Base-by-base conservation (phyloP, 2,888 invertebrate species). In the Fabriciana adippe region DNA sequence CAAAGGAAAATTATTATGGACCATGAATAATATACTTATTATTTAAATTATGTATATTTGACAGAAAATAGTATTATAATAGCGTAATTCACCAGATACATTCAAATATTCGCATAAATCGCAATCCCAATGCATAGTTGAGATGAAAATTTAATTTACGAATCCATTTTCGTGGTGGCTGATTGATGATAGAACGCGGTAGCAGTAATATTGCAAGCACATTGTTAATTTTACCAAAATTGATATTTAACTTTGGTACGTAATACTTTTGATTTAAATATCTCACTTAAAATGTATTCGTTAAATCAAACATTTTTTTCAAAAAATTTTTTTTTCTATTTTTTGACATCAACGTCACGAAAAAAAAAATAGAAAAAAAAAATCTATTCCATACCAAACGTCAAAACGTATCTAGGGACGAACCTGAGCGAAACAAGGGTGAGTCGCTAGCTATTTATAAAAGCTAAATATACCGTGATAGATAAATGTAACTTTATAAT, bases 61-160 rank as follows among this genome's bases (percentile, higher is more conserved):
- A 56, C 18, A 45, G 18, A 3, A 41, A 56, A 21, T 31, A n/a
- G 16, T 48, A 31, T 26, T 14, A 50, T 5, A 31, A 16, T 47
- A 60, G 31, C 6, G 59, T 50, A 21, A 31, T 14, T 60, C 16
- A 16, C 14, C 31, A 50, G 50, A n/a, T n/a, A 16, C n/a, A 31
- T 57, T 47, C 45, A 31, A 31, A 60, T 50, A 31, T 60, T 60
- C 60, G 48, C n/a, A 50, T 60, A 50, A 48, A 60, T 50, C 50
- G 31, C 16, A 50, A 21, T 31, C n/a, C 47, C 18, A 57, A 21
- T 60, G 13, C 50, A 50, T 50, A 57, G 57, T 60, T 60, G 50
- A 47, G 50, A 60, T 60, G 60, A 16, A 50, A 60, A 60, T 60
- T 50, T 14, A 31, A 60, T 35, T 48, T 26, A 31, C 16, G 60